phyloP scores from a whole-genome alignment of 2,888 invertebrate species.

The Phaonia tiefii region DNA sequence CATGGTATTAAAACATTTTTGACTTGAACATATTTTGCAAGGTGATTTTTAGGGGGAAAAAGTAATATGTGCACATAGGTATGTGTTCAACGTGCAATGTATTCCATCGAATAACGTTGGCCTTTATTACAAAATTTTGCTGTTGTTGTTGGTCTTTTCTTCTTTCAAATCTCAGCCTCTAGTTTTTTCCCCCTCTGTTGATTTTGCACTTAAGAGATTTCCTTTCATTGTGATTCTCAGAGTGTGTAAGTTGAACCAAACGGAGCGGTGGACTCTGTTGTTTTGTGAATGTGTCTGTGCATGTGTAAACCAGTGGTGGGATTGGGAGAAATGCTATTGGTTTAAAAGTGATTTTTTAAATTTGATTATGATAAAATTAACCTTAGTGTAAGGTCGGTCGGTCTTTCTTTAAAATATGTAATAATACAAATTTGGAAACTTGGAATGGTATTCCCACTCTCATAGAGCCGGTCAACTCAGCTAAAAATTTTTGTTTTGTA shows the following conservation, averaged over 20 bases:
- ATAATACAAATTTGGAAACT: too few relatives aligned
- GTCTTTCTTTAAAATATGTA: too few relatives aligned
- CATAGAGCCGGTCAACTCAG: too few relatives aligned
- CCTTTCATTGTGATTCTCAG: conserved; percentile 39
- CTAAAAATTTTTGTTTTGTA: too few relatives aligned
- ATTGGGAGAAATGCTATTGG: too few relatives aligned
- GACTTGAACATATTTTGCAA: conserved; percentile 62
- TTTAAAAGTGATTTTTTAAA: too few relatives aligned
- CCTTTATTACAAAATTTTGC: conserved; percentile 53
- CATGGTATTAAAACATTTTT: conserved; percentile 17
- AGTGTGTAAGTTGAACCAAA: not conserved
- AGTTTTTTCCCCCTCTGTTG: conserved; percentile 38
- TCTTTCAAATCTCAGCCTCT: conserved; percentile 51
- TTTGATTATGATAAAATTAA: too few relatives aligned
- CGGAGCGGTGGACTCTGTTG: not conserved
- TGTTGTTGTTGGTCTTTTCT: conserved; percentile 40
- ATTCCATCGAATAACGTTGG: conserved; percentile 44
- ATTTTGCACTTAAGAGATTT: conserved; percentile 56
- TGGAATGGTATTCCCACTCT: too few relatives aligned
- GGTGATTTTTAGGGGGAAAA: conserved; percentile 48
- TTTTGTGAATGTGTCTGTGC: not conserved
- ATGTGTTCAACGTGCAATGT: not conserved
- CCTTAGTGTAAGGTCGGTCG: too few relatives aligned
- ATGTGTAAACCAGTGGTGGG: too few relatives aligned
- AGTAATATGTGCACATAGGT: conserved; percentile 29